Evolutionary conservation across 1,140 invertebrate genomes (phyloP).

Genomic region (Scylla paramamosain): DNA sequence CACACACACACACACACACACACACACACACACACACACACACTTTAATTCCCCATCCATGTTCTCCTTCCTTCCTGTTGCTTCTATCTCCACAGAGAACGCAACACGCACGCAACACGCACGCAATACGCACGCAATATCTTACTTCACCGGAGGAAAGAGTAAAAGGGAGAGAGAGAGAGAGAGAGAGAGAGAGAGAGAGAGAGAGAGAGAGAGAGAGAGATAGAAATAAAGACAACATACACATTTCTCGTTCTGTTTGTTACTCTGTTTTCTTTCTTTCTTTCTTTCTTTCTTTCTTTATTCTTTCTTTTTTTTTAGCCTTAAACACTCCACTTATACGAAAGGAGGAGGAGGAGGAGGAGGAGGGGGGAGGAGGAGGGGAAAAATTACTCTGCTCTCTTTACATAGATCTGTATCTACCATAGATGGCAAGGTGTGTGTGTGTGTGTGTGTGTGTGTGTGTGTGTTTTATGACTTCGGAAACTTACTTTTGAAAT

Average conservation of each 20-base stretch:
- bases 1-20: too few species aligned
- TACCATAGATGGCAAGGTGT: background rate
- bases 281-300: background rate
- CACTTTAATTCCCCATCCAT: too few species aligned
- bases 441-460: slow-evolving; percentile 5
- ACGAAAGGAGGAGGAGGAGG: background rate
- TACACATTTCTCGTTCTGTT: background rate
- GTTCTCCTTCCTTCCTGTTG: too few species aligned
- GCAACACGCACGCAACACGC: background rate
- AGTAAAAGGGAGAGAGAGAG: background rate
- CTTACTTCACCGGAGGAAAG: too few species aligned
- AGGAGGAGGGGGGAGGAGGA: too few species aligned
- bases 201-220: background rate
- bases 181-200: background rate
- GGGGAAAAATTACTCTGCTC: background rate
- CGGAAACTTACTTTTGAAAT: too few species aligned
- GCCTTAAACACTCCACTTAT: too few species aligned
- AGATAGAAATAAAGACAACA: background rate
- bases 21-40: too few species aligned
- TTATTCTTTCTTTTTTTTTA: background rate
- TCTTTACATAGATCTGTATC: background rate
- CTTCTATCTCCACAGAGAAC: too few species aligned
- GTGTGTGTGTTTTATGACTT: background rate
- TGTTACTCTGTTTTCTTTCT: background rate
- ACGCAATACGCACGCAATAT: too few species aligned